Percentiles rank a stretch among this genome's conserved stretches.
These are phyloP conservation scores for Dorcus hopei DNA, from an alignment of 2,888 invertebrate species.

Conservation along the genomic window DNA sequence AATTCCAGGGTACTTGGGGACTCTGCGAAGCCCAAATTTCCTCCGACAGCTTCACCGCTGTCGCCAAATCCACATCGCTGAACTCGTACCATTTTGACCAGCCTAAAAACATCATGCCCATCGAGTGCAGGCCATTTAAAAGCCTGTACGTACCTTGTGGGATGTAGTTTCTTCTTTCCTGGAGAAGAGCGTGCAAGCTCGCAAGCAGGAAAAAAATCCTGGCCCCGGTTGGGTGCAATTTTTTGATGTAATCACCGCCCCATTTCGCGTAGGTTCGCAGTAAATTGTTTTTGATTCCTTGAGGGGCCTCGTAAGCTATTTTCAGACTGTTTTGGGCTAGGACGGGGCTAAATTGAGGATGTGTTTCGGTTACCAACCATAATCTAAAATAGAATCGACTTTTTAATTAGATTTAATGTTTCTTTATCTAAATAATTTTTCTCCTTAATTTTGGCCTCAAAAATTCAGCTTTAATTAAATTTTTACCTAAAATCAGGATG, in stretches of 20 bases:
- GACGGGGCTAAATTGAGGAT: conserved; percentile 69
- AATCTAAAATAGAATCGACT: conserved; percentile 48
- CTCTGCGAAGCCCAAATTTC: conserved; percentile 44
- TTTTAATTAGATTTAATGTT: no score
- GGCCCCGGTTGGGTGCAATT: conserved; percentile 38
- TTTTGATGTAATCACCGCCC: conserved; percentile 49
- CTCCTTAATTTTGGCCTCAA: no score
- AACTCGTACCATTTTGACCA: conserved; percentile 91
- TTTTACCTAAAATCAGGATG: conserved; percentile 54
- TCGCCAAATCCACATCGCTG: conserved; percentile 74
- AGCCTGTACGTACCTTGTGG: conserved; percentile 64
- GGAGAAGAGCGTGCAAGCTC: conserved; percentile 84
- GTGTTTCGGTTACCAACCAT: conserved; percentile 86
- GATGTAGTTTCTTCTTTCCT: conserved; percentile 88
- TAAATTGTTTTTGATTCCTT: conserved; percentile 80
- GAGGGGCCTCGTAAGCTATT: conserved; percentile 79
- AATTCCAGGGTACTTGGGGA: conserved; percentile 62
- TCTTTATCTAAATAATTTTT: no score
- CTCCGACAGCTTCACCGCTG: conserved; percentile 64
- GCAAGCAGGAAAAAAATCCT: conserved; percentile 72
- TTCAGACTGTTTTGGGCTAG: conserved; percentile 77
- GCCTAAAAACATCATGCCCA: conserved; percentile 49
- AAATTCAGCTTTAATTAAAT: no score
- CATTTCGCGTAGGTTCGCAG: conserved; percentile 72
- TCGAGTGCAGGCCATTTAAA: neutral